These are phyloP conservation scores for Epistrophe eligans DNA, from an alignment of 2,888 invertebrate genomes.

Conservation along the genomic window DNA sequence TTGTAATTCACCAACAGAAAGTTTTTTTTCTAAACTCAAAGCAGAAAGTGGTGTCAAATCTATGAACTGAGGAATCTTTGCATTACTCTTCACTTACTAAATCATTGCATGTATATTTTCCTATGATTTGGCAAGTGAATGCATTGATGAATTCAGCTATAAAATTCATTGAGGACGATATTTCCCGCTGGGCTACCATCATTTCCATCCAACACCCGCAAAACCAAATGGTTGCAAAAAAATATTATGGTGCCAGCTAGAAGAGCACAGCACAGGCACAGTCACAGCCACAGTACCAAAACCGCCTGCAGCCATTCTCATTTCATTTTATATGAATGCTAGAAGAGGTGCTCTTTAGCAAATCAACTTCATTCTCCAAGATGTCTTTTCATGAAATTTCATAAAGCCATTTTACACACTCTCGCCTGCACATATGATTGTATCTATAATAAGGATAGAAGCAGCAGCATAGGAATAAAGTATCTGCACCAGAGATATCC, in stretches of 20 bases:
- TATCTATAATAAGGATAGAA: slow-evolving; percentile 20
- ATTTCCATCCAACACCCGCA: not conserved
- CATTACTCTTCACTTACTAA: too few species aligned
- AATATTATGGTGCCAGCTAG: slow-evolving; percentile 18
- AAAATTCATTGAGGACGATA: too few species aligned
- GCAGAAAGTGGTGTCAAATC: too few species aligned
- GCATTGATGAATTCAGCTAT: too few species aligned
- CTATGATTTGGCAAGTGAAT: too few species aligned
- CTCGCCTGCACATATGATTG: slow-evolving; percentile 40
- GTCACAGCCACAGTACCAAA: not conserved
- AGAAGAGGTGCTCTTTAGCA: slow-evolving; percentile 67
- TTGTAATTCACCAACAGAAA: too few species aligned
- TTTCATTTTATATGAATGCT: slow-evolving; percentile 61
- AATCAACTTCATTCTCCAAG: slow-evolving; percentile 73
- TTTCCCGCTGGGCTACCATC: too few species aligned
- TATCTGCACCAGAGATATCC: slow-evolving; percentile 48
- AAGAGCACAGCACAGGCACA: not conserved
- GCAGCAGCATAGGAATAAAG: slow-evolving; percentile 14
- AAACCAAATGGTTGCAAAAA: not conserved
- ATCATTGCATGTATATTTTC: too few species aligned
- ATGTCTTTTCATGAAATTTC: slow-evolving; percentile 71
- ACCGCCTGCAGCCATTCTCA: slow-evolving; percentile 68
- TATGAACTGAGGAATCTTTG: too few species aligned
- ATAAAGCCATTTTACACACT: slow-evolving; percentile 70
- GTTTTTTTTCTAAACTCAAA: too few species aligned